phyloP scores from a whole-genome alignment of 2,888 invertebrate genomes.

The Hybos culiciformis region DNA sequence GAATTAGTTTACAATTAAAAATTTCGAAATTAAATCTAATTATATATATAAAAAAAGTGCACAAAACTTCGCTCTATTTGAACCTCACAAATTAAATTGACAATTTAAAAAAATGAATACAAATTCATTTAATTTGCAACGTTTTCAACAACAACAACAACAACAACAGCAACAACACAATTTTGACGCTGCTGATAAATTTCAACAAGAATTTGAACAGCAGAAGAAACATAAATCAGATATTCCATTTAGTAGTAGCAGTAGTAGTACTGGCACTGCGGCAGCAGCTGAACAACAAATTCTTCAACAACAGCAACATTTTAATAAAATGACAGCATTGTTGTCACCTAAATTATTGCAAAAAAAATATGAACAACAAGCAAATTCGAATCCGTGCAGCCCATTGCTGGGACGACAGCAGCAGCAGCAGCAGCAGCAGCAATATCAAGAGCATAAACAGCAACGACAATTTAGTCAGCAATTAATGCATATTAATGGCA shows the following conservation, averaged over 20 bases:
- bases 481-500: too few relatives aligned
- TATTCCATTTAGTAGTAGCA: neutral
- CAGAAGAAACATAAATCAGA: conserved; percentile 7
- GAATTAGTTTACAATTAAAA: too few relatives aligned
- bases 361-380: too few relatives aligned
- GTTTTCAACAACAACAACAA: neutral
- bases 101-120: too few relatives aligned
- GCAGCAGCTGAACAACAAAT: conserved; percentile 12
- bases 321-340: too few relatives aligned
- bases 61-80: too few relatives aligned
- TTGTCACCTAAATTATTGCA: too few relatives aligned
- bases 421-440: conserved; percentile 4
- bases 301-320: conserved; percentile 1
- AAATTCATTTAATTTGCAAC: neutral
- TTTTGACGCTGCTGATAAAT: neutral
- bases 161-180: neutral
- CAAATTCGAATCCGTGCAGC: conserved; percentile 17
- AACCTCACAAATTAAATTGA: too few relatives aligned
- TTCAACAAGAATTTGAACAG: neutral
- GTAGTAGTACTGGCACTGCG: conserved; percentile 6
- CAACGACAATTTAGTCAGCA: too few relatives aligned
- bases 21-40: too few relatives aligned
- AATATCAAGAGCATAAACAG: too few relatives aligned
- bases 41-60: too few relatives aligned
- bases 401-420: conserved; percentile 10